Base-by-base conservation (phyloP, 2,888 invertebrate genomes). In the Thymelicus acteon region DNA sequence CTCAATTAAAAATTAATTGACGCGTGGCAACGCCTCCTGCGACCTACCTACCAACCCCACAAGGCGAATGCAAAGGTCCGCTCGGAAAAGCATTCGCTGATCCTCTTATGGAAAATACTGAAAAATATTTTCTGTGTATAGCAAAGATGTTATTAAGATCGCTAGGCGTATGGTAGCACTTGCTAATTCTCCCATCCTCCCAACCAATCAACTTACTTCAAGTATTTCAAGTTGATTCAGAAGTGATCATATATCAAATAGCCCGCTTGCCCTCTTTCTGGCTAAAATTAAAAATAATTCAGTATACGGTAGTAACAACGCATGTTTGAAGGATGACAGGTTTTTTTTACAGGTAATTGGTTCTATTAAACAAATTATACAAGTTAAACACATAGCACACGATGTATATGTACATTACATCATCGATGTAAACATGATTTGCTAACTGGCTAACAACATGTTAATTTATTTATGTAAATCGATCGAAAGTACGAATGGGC, bases 401-500 rank as follows among this genome's bases (percentile, higher is more conserved):
- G 13, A 47, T 19, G n/a, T 24, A 19, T 44, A n/a, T n/a, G n/a
- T n/a, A n/a, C n/a, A n/a, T n/a, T n/a, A 44, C 44, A 44, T 12
- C 8, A 2, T 24, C 24, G 24, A 54, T 24, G 54, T 8, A 54
- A 54, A 24, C 54, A 24, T 24, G 10, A 54, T 54, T 31, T 54
- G 19, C 24, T 24, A 54, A 24, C 39, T 39, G n/a, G 12, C 31
- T 57, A 57, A 57, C 24, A 8, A 31, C 24, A 37, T 39, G 52
- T 64, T 52, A 64, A 64, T 64, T 64, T 64, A 39, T 64, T 64
- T 48, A 64, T 64, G 39, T 13, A 40, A 63, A 63, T 52, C n/a
- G 48, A 52, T 64, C 63, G 63, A 64, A 64, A 64, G 63, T 40
- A 52, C 37, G 39, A 49, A 63, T 37, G 63, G 52, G 52, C 63